phyloP scores from a whole-genome alignment of 2,113 vertebrate species.

The Misgurnus mizolepis region DNA sequence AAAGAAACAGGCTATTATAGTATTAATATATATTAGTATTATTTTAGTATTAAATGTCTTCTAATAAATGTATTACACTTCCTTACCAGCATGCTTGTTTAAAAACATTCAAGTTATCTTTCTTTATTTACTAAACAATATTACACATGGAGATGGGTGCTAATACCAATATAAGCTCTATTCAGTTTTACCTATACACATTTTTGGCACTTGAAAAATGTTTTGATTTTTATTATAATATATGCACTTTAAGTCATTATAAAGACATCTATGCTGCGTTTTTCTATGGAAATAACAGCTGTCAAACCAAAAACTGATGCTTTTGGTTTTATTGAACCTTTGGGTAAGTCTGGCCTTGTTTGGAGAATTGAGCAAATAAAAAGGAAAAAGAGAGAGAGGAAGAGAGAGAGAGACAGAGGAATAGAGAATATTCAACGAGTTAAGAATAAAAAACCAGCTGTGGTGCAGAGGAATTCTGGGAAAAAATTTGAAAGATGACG shows the following conservation, averaged over 20 bases:
- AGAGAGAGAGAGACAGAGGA: slow-evolving; percentile 9
- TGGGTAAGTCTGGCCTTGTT: slow-evolving; percentile 31
- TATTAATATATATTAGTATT: neutral
- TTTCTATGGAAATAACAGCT: neutral
- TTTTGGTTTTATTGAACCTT: slow-evolving; percentile 19
- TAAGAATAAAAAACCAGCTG: slow-evolving; percentile 76
- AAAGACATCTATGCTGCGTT: no score
- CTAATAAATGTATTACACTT: neutral
- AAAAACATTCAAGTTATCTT: no score
- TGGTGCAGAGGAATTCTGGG: slow-evolving; percentile 71
- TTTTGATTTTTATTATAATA: no score
- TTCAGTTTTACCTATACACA: no score
- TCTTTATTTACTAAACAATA: no score
- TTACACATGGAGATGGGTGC: no score
- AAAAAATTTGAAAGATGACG: slow-evolving; percentile 75
- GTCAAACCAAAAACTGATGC: slow-evolving; percentile 13
- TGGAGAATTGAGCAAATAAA: slow-evolving; percentile 7
- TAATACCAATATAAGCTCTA: no score
- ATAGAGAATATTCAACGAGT: slow-evolving; percentile 8
- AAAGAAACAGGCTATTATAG: no score
- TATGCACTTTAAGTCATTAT: no score
- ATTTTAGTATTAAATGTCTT: neutral
- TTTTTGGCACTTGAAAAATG: no score
- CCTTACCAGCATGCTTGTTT: no score
- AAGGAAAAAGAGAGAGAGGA: neutral